Base-by-base conservation (phyloP, 2,888 invertebrate genomes). In the Cyrtodaria siliqua region DNA sequence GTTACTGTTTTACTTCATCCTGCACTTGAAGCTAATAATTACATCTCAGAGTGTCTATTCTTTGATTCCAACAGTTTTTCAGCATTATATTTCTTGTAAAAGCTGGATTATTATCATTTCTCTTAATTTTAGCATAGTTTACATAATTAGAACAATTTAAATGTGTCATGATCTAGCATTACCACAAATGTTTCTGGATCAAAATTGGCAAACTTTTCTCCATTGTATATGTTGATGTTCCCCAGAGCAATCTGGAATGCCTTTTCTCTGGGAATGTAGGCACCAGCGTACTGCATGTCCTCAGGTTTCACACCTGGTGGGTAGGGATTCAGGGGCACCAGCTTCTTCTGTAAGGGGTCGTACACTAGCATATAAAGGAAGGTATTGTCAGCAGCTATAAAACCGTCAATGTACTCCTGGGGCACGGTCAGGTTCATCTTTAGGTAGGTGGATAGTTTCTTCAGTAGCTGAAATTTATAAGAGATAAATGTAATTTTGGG, bases 311-410 rank as follows among this genome's bases (percentile, higher is more conserved):
- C 93, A 38, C 95, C 95, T 91, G 94, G 85, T 18, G 93, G 92
- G 64, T 96, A 95, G 4, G 96, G 95, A 70, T 95, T 95, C 3
- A 99, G 94, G 18, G 97, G 96, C 55, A 96, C 94, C 93, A 97
- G 95, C 80, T 93, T 94, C 76, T 96, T 95, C 63, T 94, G 94
- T 1, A 96, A 84, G 0, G 99, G 98, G 93, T 99, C 97, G 91
- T 96, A 99, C 0, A 98, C 97, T 74, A 96, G 95, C 94, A 99
- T 99, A 92, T 99, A 96, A 81, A 96, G 95, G 92, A 99, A 99
- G 0, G 99, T 98, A 1, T 97, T 96, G 87, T 97, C 96, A 0
- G 99, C 99, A 88, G 96, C 95, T 47, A 97, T 93, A 91, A 99
- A 98, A 55, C 95, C 95, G 79, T 96, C 96, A 57, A 97, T 95